These are phyloP conservation scores for Proteles cristata DNA, from an alignment of 2,113 vertebrate species.

Conservation along the genomic window DNA sequence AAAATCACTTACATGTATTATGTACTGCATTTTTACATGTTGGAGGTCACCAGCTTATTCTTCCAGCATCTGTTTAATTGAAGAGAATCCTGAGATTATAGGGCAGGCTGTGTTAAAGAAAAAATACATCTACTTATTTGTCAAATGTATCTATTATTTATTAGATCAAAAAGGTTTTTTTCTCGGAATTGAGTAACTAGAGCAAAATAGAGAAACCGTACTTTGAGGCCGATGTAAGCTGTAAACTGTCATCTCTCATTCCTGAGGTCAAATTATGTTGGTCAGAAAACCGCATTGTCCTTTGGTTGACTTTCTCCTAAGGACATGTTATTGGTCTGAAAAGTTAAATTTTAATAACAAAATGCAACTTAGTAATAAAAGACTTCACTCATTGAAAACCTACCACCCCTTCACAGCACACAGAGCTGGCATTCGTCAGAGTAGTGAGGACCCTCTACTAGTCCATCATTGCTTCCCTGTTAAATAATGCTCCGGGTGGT, in stretches of 20 bases:
- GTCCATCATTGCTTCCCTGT: not conserved
- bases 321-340: not conserved
- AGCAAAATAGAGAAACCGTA: not conserved
- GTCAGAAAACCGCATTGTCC: not conserved
- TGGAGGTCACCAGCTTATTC: not conserved
- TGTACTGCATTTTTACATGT: not conserved
- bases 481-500: not conserved
- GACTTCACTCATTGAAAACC: not conserved
- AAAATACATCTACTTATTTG: not conserved
- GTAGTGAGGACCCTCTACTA: not conserved
- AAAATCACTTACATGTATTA: not conserved
- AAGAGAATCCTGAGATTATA: not conserved
- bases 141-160: not conserved
- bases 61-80: slow-evolving; percentile 39
- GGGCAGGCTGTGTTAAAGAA: not conserved
- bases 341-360: not conserved
- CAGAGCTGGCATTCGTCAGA: not conserved
- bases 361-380: not conserved
- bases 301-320: not conserved
- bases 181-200: not conserved
- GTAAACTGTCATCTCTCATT: not conserved
- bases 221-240: not conserved
- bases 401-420: not conserved
- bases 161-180: not conserved
- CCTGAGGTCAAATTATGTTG: not conserved